Conservation (phyloP, 1,140 invertebrate species). For the Saxidomus purpurata region DNA sequence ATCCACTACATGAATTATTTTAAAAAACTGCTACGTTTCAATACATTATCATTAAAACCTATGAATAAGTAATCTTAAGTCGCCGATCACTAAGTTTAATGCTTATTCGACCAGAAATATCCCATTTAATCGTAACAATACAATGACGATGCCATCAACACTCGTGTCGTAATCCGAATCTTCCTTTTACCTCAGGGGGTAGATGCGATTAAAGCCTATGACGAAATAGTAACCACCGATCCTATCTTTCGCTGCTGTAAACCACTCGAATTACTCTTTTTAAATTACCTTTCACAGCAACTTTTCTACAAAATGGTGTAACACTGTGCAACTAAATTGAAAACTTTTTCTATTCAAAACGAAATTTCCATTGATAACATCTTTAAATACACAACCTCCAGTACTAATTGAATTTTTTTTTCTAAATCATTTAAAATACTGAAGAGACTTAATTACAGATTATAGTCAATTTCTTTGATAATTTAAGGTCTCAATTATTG, state of each 20-base stretch:
- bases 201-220: conserved; percentile 20
- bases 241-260: not conserved
- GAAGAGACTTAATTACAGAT: conserved; percentile 10
- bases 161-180: conserved; percentile 2
- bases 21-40: conserved; percentile 14
- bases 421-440: not conserved
- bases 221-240: conserved; percentile 5
- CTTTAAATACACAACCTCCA: not conserved
- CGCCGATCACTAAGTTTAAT: not conserved
- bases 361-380: conserved; percentile 1
- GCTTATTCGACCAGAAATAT: conserved; percentile 3
- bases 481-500: not conserved
- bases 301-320: not conserved
- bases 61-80: conserved; percentile 46
- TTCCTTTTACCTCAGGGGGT: conserved; percentile 43
- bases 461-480: not conserved
- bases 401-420: not conserved
- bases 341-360: not conserved
- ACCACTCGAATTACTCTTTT: conserved; percentile 9
- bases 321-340: conserved; percentile 30
- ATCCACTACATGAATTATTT: not conserved
- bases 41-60: conserved; percentile 25
- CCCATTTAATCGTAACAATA: not conserved
- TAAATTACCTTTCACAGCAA: conserved; percentile 19
- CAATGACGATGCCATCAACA: not conserved